These are phyloP conservation scores for Apis mellifera DNA, from an alignment of 1,140 invertebrate species.

Conservation along the genomic window Amel_HAv3.1 CM009939.2:12311501-12312000, in stretches of 20 bases:
- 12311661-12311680: conserved; percentile 30
- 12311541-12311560: background rate
- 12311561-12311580: background rate
- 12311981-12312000: no score
- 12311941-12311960: background rate
- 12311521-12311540: background rate
- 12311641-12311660: conserved; percentile 8
- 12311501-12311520: conserved; percentile 7
- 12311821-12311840: conserved; percentile 53
- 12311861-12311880: conserved; percentile 18
- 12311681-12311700: conserved; percentile 49
- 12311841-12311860: conserved; percentile 62
- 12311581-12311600: background rate
- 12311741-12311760: conserved; percentile 47
- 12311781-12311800: conserved; percentile 63
- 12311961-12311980: no score
- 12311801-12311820: conserved; percentile 65
- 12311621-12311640: conserved; percentile 5
- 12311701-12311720: conserved; percentile 41
- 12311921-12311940: conserved; percentile 7
- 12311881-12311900: conserved; percentile 43
- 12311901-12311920: conserved; percentile 37
- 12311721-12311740: conserved; percentile 6
- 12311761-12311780: conserved; percentile 48
- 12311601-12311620: background rate